Conservation (phyloP, 2,113 vertebrate species). For the Melanerpes aurifrons region DNA sequence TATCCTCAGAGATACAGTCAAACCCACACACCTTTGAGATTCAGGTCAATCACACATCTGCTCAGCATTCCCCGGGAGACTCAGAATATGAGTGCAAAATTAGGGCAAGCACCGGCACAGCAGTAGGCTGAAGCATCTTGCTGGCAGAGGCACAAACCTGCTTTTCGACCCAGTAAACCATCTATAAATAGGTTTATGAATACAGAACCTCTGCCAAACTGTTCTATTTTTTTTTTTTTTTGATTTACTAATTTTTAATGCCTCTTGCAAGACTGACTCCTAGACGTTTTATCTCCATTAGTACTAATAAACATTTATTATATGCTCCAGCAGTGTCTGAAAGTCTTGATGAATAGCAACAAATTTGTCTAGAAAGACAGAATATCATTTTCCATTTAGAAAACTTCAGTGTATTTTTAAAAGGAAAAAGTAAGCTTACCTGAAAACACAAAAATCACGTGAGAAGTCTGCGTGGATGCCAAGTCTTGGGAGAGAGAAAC, state of each 20-base stretch:
- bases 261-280: slow-evolving; percentile 22
- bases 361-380: slow-evolving; percentile 5
- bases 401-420: neutral
- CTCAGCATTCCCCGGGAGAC: neutral
- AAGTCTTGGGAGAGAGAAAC: neutral
- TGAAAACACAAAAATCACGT: slow-evolving; percentile 15
- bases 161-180: neutral
- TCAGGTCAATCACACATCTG: slow-evolving; percentile 57
- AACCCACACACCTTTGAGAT: neutral
- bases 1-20: neutral
- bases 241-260: slow-evolving; percentile 21
- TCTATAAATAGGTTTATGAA: slow-evolving; percentile 65
- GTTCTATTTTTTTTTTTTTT: neutral
- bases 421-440: slow-evolving; percentile 25
- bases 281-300: slow-evolving; percentile 57
- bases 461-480: neutral
- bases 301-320: slow-evolving; percentile 42
- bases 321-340: neutral
- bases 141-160: slow-evolving; percentile 48
- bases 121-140: slow-evolving; percentile 41
- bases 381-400: neutral
- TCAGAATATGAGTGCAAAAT: slow-evolving; percentile 42
- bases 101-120: slow-evolving; percentile 49
- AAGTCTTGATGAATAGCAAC: slow-evolving; percentile 17
- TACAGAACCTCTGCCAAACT: slow-evolving; percentile 50